Evolutionary conservation across 2,888 invertebrate genomes (phyloP), one percentile per base, ranked within the genome.

Genomic region (Dastarcus helophoroides): DNA sequence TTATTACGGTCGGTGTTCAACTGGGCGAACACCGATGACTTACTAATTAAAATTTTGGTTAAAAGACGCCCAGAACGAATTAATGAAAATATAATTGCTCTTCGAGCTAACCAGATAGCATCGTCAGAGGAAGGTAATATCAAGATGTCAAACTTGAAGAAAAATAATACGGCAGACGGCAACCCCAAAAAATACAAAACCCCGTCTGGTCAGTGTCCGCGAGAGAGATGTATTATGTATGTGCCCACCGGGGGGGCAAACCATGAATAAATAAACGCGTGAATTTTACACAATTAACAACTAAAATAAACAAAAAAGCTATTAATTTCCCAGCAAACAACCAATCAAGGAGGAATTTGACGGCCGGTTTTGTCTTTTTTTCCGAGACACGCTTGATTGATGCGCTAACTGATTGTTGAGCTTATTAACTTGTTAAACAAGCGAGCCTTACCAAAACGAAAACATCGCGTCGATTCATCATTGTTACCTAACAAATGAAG

Each of bases 201-300:
- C 46, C 43, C 41, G 48, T 50, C 51, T 43, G 47, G 44, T 29
- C 15, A 26, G 13, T 6, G 11, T 13, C 13, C 49, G 48, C 51
- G 44, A 49, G 51, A 56, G 53, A 56, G 54, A 57, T 55, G 56
- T 58, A 58, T 60, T 58, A 56, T 57, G 54, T 44, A 48, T 54
- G 45, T 43, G 40, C 56, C 38, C 60, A 32, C 40, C 58, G 50
- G 59, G 62, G 52, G 56, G 53, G 42, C 56, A 53, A 55, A 46
- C 58, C 58, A 62, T 62, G 62, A 61, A 62, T 62, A 62, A 61
- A 62, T 62, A 62, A 61, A 56, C 53, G 61, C 60, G 62, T 62
- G 62, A 62, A 61, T 60, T 62, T 62, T 61, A 62, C 61, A 62
- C 62, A 61, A 62, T 62, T 62, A 62, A 62, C 60, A 59, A 56